phyloP scores from a whole-genome alignment of 2,888 invertebrate genomes.

The Orthosia gothica region DNA sequence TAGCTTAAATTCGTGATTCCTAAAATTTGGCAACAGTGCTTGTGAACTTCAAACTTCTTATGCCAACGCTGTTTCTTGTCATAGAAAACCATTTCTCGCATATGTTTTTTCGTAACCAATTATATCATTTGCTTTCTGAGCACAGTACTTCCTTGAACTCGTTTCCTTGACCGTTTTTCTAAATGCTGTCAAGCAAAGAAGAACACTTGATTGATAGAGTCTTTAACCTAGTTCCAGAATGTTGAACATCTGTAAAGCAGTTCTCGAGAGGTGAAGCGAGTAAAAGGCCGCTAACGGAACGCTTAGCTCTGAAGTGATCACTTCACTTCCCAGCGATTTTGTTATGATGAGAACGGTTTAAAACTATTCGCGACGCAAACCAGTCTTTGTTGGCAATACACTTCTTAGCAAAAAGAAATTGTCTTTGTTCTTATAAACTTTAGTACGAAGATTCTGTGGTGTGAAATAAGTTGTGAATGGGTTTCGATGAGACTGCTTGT shows the following conservation, averaged over 20 bases:
- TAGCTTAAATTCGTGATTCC: background rate
- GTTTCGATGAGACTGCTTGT: background rate
- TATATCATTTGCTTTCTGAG: background rate
- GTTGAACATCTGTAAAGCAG: too few species aligned
- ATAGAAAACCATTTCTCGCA: background rate
- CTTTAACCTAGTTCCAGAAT: too few species aligned
- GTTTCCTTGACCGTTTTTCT: background rate
- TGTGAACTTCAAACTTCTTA: background rate
- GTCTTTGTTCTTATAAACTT: constrained; percentile 10
- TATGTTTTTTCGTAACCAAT: too few species aligned
- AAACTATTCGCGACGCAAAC: too few species aligned
- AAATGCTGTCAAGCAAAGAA: background rate
- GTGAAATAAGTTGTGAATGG: constrained; percentile 11
- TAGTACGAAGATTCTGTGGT: background rate
- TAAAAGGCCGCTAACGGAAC: too few species aligned
- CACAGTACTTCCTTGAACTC: background rate
- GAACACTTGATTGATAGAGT: constrained; percentile 14
- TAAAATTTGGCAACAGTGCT: constrained; percentile 1
- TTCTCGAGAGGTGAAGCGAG: background rate
- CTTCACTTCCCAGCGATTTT: too few species aligned
- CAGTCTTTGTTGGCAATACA: constrained; percentile 5
- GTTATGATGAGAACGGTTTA: too few species aligned
- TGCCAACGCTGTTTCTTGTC: background rate
- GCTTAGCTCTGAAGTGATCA: too few species aligned
- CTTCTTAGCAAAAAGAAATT: constrained; percentile 2